Evolutionary conservation across 2,888 invertebrate genomes (phyloP), one percentile per base, ranked within the genome.

Genomic region (Julus scandinavius): DNA sequence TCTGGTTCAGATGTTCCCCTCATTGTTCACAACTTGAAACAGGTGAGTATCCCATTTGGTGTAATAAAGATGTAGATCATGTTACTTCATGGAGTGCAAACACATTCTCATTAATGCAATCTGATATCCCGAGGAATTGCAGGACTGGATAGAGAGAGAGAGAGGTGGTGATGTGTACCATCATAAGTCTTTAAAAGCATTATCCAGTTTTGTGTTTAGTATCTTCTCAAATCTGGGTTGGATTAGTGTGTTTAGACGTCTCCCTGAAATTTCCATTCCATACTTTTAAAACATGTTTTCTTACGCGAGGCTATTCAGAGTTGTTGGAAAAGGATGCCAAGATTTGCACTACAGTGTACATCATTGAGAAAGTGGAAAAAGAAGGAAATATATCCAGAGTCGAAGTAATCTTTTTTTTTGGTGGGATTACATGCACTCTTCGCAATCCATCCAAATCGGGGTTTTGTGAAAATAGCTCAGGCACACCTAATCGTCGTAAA

Each of bases 231-330:
- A 72, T 72, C 72, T 72, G 20, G 72, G 72, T 72, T 29, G 72
- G 7, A 72, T 72, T 72, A 29, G 29, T 20, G 72, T 72, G 20
- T 63, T 29, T 72, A 72, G 72, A 72, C 72, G 72, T 72, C 72
- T 72, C 72, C 72, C 72, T 72, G 72, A 72, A 72, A 72, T 72
- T 72, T 72, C 29, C 72, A 72, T 72, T 72, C 20, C 72, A 72
- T 29, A 72, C 29, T 20, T 29, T 72, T 72, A 72, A 20, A 72
- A 72, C 72, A 72, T n/a, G n/a, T n/a, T 54, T 54, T 54, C 13
- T 13, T 4, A 72, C 20, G 72, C 29, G 29, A 29, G 72, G 29
- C 17, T 58, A n/a, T 72, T 72, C 2, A 72, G 13, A 54, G 7
- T 72, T 29, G 29, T 72, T 7, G 9, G 72, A n/a, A 11, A n/a